Conservation (phyloP, 2,888 invertebrate genomes). For the Agelastica alni region DNA sequence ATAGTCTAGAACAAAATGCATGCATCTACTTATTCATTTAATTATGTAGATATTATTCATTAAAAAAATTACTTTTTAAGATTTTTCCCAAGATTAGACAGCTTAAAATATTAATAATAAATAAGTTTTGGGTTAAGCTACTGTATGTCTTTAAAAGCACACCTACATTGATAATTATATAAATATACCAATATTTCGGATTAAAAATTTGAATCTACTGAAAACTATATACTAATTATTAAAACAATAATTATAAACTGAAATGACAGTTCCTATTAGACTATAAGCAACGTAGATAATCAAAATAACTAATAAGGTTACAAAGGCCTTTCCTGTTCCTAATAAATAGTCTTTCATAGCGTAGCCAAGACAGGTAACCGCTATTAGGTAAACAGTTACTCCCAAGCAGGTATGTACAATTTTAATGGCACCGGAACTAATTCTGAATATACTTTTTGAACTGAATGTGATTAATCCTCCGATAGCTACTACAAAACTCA, state of each 20-base stretch:
- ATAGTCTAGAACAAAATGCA: too few species aligned
- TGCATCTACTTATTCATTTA: too few species aligned
- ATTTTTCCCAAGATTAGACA: too few species aligned
- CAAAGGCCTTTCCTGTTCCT: constrained; percentile 19
- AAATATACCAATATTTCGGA: too few species aligned
- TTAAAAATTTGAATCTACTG: too few species aligned
- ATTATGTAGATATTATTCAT: too few species aligned
- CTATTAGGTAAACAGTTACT: constrained; percentile 31
- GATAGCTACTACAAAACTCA: constrained; percentile 27
- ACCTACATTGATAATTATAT: too few species aligned
- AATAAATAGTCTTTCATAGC: constrained; percentile 30
- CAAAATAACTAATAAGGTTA: constrained; percentile 32
- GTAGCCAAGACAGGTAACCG: constrained; percentile 32
- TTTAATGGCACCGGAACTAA: constrained; percentile 24
- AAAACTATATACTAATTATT: neutral
- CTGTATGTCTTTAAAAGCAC: too few species aligned
- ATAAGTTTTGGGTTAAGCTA: too few species aligned
- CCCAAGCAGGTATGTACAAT: constrained; percentile 32
- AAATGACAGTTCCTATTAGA: constrained; percentile 23
- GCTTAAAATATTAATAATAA: too few species aligned
- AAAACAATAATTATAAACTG: constrained; percentile 14
- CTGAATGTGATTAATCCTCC: constrained; percentile 26
- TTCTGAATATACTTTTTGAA: constrained; percentile 8
- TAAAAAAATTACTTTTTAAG: too few species aligned
- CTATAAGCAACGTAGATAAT: constrained; percentile 28